These are phyloP conservation scores for Berghia stephanieae DNA, from an alignment of 1,140 invertebrate species.

Conservation along the genomic window DNA sequence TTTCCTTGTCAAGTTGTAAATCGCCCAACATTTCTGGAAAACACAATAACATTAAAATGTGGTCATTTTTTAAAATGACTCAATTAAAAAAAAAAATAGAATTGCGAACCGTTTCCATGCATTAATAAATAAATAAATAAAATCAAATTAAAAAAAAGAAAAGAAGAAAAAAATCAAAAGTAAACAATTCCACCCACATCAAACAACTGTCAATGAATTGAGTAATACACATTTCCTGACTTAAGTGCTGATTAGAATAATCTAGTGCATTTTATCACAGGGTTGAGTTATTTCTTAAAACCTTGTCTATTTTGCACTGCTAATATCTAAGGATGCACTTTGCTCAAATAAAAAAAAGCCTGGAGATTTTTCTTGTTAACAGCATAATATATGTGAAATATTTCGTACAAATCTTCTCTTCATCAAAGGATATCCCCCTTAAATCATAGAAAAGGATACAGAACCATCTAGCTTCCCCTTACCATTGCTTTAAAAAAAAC, in stretches of 20 bases:
- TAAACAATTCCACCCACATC: neutral
- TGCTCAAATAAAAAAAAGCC: too few relatives aligned
- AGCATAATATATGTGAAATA: too few relatives aligned
- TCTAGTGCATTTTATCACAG: too few relatives aligned
- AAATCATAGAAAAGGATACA: neutral
- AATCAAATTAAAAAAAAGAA: neutral
- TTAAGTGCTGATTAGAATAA: too few relatives aligned
- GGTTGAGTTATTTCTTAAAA: too few relatives aligned
- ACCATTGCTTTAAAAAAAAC: too few relatives aligned
- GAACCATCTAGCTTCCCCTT: neutral
- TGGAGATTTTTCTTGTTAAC: too few relatives aligned
- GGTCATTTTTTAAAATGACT: conserved; percentile 13
- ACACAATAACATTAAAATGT: conserved; percentile 28
- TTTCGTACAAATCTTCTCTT: too few relatives aligned
- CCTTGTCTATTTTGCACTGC: too few relatives aligned
- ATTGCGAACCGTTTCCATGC: neutral
- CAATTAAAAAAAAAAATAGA: neutral
- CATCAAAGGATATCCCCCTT: too few relatives aligned
- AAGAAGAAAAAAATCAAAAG: neutral
- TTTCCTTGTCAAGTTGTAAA: conserved; percentile 43
- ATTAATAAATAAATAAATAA: neutral
- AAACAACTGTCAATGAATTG: neutral
- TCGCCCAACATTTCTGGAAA: conserved; percentile 52
- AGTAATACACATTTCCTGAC: too few relatives aligned
- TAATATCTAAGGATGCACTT: too few relatives aligned